Base-by-base conservation (phyloP, 1,140 invertebrate genomes). In the Nixonia krombeini region DNA sequence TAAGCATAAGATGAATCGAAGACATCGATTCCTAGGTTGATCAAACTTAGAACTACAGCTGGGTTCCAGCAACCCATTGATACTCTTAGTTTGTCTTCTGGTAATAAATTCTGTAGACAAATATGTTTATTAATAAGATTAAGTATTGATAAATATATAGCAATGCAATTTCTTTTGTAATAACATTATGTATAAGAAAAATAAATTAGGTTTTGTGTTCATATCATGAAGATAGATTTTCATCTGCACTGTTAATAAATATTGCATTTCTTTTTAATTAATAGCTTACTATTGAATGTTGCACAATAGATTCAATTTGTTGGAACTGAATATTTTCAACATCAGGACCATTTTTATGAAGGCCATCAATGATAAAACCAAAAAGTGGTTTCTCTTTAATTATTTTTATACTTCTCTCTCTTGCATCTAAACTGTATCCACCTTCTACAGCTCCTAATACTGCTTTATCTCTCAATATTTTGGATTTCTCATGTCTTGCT, bases 301-400 rank as follows among this genome's bases (percentile, higher is more conserved):
- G 74, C 28, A 94, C 83, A 45, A 94, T 73, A 35, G 87, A 72
- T 65, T 87, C 82, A 49, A 93, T 79, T 38, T 88, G 86, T n/a
- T 87, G 70, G 33, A 88, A 75, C 9, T 87, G 61, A 37, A 91
- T 80, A 37, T 87, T 76, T 46, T 90, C 87, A 13, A 90, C 81
- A 63, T 85, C 73, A 73, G 88, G 74, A 23, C 91, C 89, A 81
- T 92, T 90, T 47, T 86, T 88, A 74, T 93, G 91, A 52, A 96
- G 89, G 51, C 94, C 94, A 78, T 95, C 92, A 26, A 96, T 87
- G 0, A 93, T 84, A 82, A 90, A 94, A 35, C 94, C 92, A 40
- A 87, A 78, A 8, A 89, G 58, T 46, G 87, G 74, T 66, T 87
- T 87, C 47, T 89, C 83, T 21, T 86, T 85, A 23, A 92, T 85